Base-by-base conservation (phyloP, 2,797 vertebrate genomes). In the Schizothorax lantsangensis region DNA sequence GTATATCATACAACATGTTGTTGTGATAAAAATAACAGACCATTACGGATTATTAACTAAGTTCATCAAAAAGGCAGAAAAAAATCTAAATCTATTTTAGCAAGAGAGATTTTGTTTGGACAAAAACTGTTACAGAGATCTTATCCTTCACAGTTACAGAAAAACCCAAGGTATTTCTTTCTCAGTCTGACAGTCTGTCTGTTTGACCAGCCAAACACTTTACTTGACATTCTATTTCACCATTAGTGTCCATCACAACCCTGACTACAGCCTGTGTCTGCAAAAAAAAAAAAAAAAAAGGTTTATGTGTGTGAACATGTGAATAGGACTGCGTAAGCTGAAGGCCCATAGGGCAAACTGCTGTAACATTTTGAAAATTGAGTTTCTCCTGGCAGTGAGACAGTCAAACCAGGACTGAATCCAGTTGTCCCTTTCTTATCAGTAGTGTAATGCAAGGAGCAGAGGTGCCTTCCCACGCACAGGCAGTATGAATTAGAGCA, bases 201-300 rank as follows among this genome's bases (percentile, higher is more conserved):
- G 14, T 66, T 81, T 75, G 69, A 83, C 36, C 68, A 81, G 62
- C 59, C 75, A 83, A 81, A 80, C 54, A 62, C 75, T 84, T 78
- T 59, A 79, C 72, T 80, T 88, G 83, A 86, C 62, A 43, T 80
- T 74, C 59, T 72, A 38, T 87, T 88, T 88, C 30, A 40, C 83
- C 79, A 89, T 89, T 87, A 83, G 74, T 82, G 84, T 88, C 86
- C 79, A 90, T 90, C 86, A 90, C 74, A 86, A 9, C 23, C 40
- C 33, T 84, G 72, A 62, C 71, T 88, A 36, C 52, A 54, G 43
- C 77, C 43, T 85, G 80, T 87, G 74, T 38, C 36, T 52, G 38
- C 47, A 30, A 33, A 6, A 23, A 23, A 17, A 21, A 47, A 45
- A 8, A 26, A 83, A 64, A 62, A 40, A 73, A 26, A 49, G 6